Evolutionary conservation across 2,888 invertebrate species (phyloP).

Genomic region (Stenodera caucasica): DNA sequence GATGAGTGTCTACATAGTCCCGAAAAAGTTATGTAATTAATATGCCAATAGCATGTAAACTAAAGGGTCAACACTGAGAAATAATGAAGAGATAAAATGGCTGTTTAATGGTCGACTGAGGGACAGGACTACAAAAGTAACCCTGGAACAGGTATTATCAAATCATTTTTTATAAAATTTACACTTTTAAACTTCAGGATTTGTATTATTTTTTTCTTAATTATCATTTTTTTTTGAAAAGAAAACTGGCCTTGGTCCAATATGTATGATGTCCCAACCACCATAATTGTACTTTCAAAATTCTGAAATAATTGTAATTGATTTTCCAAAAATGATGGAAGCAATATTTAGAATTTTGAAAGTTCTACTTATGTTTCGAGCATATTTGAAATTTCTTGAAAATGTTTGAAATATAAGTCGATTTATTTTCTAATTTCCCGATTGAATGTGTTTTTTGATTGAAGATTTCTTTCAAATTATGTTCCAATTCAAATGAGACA

Average conservation of each 20-base stretch:
- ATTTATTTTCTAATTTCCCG: background rate
- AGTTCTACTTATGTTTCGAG: background rate
- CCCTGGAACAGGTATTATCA: conserved; percentile 59
- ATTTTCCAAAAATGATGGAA: background rate
- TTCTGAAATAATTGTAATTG: background rate
- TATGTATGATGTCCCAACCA: conserved; percentile 24
- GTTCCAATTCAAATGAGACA: background rate
- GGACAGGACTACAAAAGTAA: conserved; percentile 16
- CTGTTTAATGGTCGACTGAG: conserved; percentile 22
- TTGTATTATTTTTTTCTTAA: conserved; percentile 38
- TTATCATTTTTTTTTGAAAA: conserved; percentile 9
- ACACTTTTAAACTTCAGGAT: conserved; percentile 50
- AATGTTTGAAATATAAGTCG: background rate
- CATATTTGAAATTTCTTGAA: background rate
- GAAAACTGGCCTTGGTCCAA: conserved; percentile 41
- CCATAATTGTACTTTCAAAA: conserved; percentile 10
- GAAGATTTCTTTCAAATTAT: background rate
- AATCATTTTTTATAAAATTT: conserved; percentile 60
- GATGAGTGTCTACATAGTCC: conserved; percentile 42
- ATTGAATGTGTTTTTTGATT: background rate
- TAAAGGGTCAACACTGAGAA: conserved; percentile 43
- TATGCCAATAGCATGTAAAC: conserved; percentile 51
- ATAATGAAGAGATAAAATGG: conserved; percentile 36
- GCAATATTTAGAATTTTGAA: background rate
- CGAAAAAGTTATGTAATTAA: conserved; percentile 45